Base-by-base conservation (phyloP, 2,797 vertebrate genomes). In the Micromesistius poutassou region DNA sequence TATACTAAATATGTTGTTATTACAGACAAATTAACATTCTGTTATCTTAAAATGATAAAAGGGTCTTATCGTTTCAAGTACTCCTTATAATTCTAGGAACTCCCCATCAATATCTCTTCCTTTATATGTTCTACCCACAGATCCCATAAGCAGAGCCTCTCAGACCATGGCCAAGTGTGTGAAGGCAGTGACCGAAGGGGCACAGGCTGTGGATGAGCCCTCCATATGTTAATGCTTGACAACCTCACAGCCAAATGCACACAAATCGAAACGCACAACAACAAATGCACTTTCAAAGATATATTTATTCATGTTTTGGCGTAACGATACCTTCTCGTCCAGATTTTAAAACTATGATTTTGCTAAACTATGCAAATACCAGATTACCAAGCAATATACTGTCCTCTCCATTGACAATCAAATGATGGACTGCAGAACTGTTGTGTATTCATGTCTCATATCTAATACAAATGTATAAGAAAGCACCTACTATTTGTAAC, bases 141-240 rank as follows among this genome's bases (percentile, higher is more conserved):
- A 97, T 94, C 93, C 96, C 5, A 96, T 97, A 88, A 96, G 95
- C 85, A 95, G 95, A 94, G 96, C 96, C 76, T 97, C 96, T 35
- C 96, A 96, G 91, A 96, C 96, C 71, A 97, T 97, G 96, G 96
- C 96, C 30, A 97, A 96, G 86, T 97, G 96, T 91, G 94, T 97
- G 82, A 97, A 96, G 92, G 96, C 96, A 77, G 95, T 96, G 83
- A 96, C 92, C 78, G 95, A 96, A 90, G 96, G 95, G 77, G 94
- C 95, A 72, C 93, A 95, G 82, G 95, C 96, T 73, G 93, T 96
- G 80, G 95, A 97, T 19, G 96, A 97, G 74, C 95, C 95, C 33
- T 91, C 94, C 82, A 94, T 95, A 91, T 96, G 96, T 90, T 96
- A 87, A 94, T 89, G 66, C 80, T 30, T 75, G 82, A 70, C 30